Evolutionary conservation across 2,888 invertebrate genomes (phyloP).

Genomic region (Hirtodrosophila alboralis): DNA sequence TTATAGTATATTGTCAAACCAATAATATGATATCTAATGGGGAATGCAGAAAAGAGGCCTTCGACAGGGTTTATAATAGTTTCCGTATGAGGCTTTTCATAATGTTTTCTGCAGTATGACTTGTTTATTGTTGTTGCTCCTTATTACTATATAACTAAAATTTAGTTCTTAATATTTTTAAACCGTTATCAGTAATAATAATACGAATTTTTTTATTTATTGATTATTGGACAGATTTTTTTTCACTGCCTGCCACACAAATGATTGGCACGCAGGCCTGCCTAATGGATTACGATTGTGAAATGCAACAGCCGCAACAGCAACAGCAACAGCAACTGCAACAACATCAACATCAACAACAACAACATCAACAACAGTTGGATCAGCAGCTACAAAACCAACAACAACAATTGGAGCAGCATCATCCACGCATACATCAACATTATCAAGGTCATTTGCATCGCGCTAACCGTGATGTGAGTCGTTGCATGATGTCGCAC

Average conservation of each 20-base stretch:
- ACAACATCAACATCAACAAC: no score
- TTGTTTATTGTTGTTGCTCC: no score
- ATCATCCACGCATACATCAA: slow-evolving; percentile 57
- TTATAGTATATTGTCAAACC: no score
- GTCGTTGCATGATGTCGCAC: slow-evolving; percentile 82
- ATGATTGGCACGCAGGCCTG: slow-evolving; percentile 79
- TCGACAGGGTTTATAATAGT: no score
- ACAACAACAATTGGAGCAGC: slow-evolving; percentile 46
- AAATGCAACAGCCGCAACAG: slow-evolving; percentile 48
- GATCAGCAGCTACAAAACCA: slow-evolving; percentile 17
- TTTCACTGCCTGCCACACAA: slow-evolving; percentile 79
- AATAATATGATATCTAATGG: no score
- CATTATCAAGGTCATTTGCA: slow-evolving; percentile 82
- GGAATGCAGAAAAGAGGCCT: no score
- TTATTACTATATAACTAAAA: no score
- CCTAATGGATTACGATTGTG: slow-evolving; percentile 76
- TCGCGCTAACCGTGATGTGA: slow-evolving; percentile 82
- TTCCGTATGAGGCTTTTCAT: no score
- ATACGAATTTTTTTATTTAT: slow-evolving; percentile 5
- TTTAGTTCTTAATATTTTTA: no score
- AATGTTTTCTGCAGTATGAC: no score
- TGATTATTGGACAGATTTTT: slow-evolving; percentile 70
- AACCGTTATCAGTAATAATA: neutral
- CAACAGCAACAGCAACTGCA: slow-evolving; percentile 35
- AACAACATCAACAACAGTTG: slow-evolving; percentile 30